Evolutionary conservation across 2,888 invertebrate genomes (phyloP), one percentile per base, ranked within the genome.

Genomic region (Lamellibrachia columna): DNA sequence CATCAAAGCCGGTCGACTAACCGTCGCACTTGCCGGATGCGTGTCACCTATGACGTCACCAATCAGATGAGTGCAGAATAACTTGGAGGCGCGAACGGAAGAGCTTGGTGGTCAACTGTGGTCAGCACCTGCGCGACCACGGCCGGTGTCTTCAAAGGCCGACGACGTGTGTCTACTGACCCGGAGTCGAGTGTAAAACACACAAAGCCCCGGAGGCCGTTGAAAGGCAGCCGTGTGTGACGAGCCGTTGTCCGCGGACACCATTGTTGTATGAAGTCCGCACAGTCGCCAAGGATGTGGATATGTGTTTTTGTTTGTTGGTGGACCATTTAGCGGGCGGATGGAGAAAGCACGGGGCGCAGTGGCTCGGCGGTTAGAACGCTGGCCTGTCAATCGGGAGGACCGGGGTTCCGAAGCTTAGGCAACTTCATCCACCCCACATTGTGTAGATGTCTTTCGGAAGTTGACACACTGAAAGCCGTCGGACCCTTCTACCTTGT

Each of bases 1-100:
- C 15, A 75, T 75, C 75, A 75, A 75, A 75, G 75, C 22, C 75
- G n/a, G 22, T 22, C 75, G 75, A 75, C 75, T 75, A 75, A 75
- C 75, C 6, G 75, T 75, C 75, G 22, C 75, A 75, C 75, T 75
- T 75, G 75, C 22, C 75, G 75, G 6, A 6, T 15, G n/a, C 15
- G 75, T n/a, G 75, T 22, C 75, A 15, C 75, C 2, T 75, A 15
- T 75, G 75, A 75, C 75, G 75, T 75, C 75, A 75, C 75, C 75
- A 75, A 75, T 75, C 75, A 22, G 75, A 15, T 75, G 75, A 75
- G 75, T 75, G n/a, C 75, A 15, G 75, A 75, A 75, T n/a, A 75
- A 75, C 75, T 75, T 22, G 75, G 75, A 75, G 75, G 75, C 75
- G 75, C 22, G 75, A 75, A 75, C 75, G 75, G 75, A 75, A 75